Percentiles rank a stretch among this genome's conserved stretches.
Evolutionary conservation across 2,113 vertebrate species (phyloP).

Genomic region (Leptobrachium leishanense): DNA sequence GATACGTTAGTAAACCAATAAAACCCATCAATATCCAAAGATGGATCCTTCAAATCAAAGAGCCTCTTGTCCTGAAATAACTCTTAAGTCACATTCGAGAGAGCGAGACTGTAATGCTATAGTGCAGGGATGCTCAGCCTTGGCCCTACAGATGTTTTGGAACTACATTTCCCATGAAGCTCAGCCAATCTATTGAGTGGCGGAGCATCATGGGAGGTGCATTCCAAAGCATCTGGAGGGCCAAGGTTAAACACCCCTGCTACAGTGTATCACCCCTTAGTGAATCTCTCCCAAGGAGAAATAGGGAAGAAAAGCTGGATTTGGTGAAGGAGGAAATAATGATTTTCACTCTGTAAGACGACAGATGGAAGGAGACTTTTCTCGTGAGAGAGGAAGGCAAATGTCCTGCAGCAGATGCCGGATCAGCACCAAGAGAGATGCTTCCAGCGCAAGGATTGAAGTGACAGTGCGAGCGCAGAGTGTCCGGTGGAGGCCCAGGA

Average conservation of each 20-base stretch:
- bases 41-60: no score
- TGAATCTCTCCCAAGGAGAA: slow-evolving; percentile 19
- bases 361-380: slow-evolving; percentile 12
- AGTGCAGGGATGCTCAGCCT: no score
- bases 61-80: no score
- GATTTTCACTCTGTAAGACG: background rate
- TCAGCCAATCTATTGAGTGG: no score
- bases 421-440: background rate
- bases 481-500: background rate
- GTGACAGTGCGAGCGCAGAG: background rate
- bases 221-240: no score
- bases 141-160: no score
- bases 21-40: no score
- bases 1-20: background rate
- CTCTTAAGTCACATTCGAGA: background rate
- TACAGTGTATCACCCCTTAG: background rate
- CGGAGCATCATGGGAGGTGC: no score
- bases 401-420: slow-evolving; percentile 29
- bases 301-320: background rate
- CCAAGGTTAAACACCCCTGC: no score
- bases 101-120: background rate
- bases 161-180: no score
- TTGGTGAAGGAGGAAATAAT: background rate
- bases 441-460: background rate
- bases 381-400: slow-evolving; percentile 38